These are phyloP conservation scores for Ectobius pallidus DNA, from an alignment of 2,888 invertebrate species.

Conservation along the genomic window DNA sequence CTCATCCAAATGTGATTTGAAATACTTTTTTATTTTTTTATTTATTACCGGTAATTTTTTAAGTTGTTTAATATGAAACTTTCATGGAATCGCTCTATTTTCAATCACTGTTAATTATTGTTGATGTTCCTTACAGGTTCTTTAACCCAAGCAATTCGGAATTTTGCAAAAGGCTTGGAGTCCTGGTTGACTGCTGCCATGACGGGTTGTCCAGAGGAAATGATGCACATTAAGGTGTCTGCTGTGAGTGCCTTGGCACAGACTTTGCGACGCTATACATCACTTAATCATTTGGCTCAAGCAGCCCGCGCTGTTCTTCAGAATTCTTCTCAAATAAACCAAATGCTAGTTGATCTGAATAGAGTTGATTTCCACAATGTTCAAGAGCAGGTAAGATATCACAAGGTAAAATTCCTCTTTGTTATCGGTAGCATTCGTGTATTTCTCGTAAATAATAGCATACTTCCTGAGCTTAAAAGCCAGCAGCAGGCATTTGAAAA, in stretches of 20 bases:
- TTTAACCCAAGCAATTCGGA: conserved; percentile 90
- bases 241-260: conserved; percentile 93
- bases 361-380: conserved; percentile 98
- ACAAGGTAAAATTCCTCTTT: too few relatives aligned
- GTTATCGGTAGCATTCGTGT: too few relatives aligned
- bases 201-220: conserved; percentile 80
- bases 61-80: too few relatives aligned
- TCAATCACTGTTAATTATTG: too few relatives aligned
- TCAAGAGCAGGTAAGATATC: conserved; percentile 68
- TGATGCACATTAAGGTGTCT: conserved; percentile 78
- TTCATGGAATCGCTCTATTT: too few relatives aligned
- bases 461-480: too few relatives aligned
- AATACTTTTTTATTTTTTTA: too few relatives aligned
- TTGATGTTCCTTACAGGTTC: conserved; percentile 60
- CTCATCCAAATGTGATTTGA: too few relatives aligned
- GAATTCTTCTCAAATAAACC: conserved; percentile 91
- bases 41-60: too few relatives aligned
- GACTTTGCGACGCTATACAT: conserved; percentile 93
- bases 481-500: too few relatives aligned
- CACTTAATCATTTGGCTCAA: conserved; percentile 94
- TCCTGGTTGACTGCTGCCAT: conserved; percentile 83
- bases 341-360: conserved; percentile 96
- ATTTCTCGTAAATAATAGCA: too few relatives aligned
- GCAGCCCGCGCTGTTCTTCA: conserved; percentile 95
- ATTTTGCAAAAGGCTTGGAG: conserved; percentile 92